Evolutionary conservation across 2,888 invertebrate genomes (phyloP).

Genomic region (Lymantria monacha): DNA sequence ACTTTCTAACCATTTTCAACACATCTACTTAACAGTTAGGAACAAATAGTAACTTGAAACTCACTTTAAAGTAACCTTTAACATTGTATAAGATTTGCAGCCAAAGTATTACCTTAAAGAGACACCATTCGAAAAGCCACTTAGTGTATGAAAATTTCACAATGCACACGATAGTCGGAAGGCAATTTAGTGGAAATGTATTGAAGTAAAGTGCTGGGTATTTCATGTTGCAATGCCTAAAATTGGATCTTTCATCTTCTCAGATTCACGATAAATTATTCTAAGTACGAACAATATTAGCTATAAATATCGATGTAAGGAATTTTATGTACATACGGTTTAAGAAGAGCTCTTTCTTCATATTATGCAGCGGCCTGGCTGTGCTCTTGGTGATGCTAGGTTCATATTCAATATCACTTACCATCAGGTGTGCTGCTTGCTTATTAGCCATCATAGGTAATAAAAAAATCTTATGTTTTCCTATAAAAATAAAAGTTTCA

Average conservation of each 20-base stretch:
- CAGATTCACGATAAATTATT: neutral
- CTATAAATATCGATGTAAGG: too few species aligned
- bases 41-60: slow-evolving; percentile 4
- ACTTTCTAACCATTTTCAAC: neutral
- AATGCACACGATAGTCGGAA: slow-evolving; percentile 56
- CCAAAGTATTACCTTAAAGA: slow-evolving; percentile 55
- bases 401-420: too few species aligned
- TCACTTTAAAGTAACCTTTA: slow-evolving; percentile 24
- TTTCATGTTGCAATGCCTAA: slow-evolving; percentile 34
- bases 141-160: slow-evolving; percentile 71
- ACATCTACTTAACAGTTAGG: neutral
- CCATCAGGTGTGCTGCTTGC: too few species aligned
- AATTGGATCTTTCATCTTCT: slow-evolving; percentile 28
- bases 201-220: slow-evolving; percentile 56
- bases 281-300: too few species aligned
- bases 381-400: too few species aligned
- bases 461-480: too few species aligned
- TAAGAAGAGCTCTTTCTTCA: too few species aligned
- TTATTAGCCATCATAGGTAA: too few species aligned
- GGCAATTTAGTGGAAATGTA: slow-evolving; percentile 64
- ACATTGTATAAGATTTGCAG: slow-evolving; percentile 35
- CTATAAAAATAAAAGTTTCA: too few species aligned
- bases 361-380: too few species aligned
- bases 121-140: slow-evolving; percentile 53
- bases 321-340: too few species aligned